Evolutionary conservation across 2,113 vertebrate species (phyloP).

Genomic region (Syrmaticus mikado): DNA sequence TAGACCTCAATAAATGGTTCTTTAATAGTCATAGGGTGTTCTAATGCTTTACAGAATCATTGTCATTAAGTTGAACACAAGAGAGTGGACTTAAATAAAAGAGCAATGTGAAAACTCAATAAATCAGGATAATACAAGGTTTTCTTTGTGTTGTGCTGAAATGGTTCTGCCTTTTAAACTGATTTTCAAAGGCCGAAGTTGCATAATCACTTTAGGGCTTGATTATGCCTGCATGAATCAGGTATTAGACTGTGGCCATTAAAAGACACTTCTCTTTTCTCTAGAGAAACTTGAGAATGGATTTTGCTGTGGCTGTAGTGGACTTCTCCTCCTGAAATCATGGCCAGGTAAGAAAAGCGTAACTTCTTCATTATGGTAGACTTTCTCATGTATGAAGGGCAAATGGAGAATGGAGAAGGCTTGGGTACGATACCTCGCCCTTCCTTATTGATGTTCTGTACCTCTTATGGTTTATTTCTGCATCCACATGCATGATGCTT

Average conservation of each 20-base stretch:
- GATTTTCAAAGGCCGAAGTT: slow-evolving; percentile 30
- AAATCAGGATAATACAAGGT: slow-evolving; percentile 65
- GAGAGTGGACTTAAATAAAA: slow-evolving; percentile 65
- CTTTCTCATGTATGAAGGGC: neutral
- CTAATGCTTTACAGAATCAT: slow-evolving; percentile 61
- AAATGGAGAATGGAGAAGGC: neutral
- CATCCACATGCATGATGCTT: neutral
- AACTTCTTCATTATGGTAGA: neutral
- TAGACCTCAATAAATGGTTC: slow-evolving; percentile 56
- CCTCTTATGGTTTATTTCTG: neutral
- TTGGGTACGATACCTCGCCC: neutral
- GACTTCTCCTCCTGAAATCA: neutral
- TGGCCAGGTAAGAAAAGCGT: neutral
- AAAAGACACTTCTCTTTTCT: neutral
- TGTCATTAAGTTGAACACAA: slow-evolving; percentile 59
- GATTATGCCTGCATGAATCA: slow-evolving; percentile 23
- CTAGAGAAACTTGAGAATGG: neutral
- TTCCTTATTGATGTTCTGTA: neutral
- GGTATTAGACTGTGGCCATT: neutral
- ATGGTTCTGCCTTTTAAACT: slow-evolving; percentile 26
- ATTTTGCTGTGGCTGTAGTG: neutral
- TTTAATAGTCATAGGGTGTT: slow-evolving; percentile 58
- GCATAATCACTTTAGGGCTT: slow-evolving; percentile 26
- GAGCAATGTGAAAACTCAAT: slow-evolving; percentile 46
- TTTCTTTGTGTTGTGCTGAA: slow-evolving; percentile 40